Base-by-base conservation (phyloP, 2,888 invertebrate species). In the Brachyptera putata region DNA sequence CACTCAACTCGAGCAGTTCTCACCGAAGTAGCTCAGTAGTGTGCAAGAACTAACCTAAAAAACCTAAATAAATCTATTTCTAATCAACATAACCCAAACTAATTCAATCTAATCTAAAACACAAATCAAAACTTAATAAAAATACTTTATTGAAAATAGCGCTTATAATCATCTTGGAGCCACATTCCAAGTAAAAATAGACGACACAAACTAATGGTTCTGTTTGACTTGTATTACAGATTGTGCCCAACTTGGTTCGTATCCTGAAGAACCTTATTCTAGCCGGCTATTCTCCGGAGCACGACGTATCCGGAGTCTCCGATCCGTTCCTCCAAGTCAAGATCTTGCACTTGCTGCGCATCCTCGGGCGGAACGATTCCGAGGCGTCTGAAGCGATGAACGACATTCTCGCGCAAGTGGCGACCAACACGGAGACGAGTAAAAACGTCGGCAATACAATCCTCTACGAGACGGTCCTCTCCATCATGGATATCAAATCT, bases 361-460 rank as follows among this genome's bases (percentile, higher is more conserved):
- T 99, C 73, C 81, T 99, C 65, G 99, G 99, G 43, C 89, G 90
- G 70, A 95, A 96, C 73, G 99, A 99, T 77, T 86, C 88, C 0
- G 96, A 97, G 70, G 93, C 97, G 0, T 98, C 97, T 9, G 99
- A 99, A 79, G 94, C 96, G 21, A 99, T 99, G 99, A 99, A 99
- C 77, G 99, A 99, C 76, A 98, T 99, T 71, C 81, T 99, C 65
- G 98, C 99, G 11, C 98, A 98, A 79, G 97, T 99, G 34, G 98
- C 99, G 24, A 99, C 99, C 55, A 99, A 99, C 76, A 99, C 99
- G 21, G 99, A 99, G 77, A 98, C 98, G 4, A 97, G 94, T 76
- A 99, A 99, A 81, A 99, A 99, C 79, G 99, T 99, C 22, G 99
- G 99, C 67, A 99, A 99, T 78, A 98, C 99, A 39, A 99, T 99